Evolutionary conservation across 2,113 vertebrate genomes (phyloP).

Genomic region (Rhynchomys soricoides): DNA sequence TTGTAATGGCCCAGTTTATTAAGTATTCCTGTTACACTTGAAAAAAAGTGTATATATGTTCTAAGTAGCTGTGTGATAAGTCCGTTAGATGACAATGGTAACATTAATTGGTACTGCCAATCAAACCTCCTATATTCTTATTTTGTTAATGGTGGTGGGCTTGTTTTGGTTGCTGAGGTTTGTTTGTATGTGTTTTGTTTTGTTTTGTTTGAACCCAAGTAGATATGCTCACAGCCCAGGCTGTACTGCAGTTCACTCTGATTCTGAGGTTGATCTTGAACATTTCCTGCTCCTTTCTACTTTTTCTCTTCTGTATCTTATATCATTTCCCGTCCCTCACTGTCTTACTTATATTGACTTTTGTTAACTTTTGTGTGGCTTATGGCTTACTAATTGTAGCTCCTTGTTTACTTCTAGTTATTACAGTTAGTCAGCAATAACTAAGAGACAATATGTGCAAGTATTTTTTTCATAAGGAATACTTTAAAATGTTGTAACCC

Average conservation of each 20-base stretch:
- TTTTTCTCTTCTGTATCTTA: background rate
- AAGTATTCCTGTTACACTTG: background rate
- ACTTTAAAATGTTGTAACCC: background rate
- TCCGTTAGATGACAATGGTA: background rate
- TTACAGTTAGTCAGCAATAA: background rate
- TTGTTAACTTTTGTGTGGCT: background rate
- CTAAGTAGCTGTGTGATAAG: background rate
- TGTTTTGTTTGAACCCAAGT: background rate
- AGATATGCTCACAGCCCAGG: background rate
- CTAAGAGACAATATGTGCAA: background rate
- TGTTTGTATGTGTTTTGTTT: background rate
- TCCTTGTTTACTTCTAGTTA: background rate
- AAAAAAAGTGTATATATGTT: background rate
- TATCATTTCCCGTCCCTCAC: background rate
- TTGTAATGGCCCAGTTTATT: background rate
- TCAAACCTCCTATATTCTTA: background rate
- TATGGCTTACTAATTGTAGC: background rate
- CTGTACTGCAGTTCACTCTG: background rate
- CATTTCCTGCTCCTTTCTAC: background rate
- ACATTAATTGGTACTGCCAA: background rate
- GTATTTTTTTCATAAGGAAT: background rate
- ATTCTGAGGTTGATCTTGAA: background rate
- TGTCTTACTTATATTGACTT: background rate
- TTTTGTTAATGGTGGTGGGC: background rate
- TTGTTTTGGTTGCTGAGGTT: background rate